phyloP scores from a whole-genome alignment of 2,113 vertebrate species.

The Terrapene triunguis region DNA sequence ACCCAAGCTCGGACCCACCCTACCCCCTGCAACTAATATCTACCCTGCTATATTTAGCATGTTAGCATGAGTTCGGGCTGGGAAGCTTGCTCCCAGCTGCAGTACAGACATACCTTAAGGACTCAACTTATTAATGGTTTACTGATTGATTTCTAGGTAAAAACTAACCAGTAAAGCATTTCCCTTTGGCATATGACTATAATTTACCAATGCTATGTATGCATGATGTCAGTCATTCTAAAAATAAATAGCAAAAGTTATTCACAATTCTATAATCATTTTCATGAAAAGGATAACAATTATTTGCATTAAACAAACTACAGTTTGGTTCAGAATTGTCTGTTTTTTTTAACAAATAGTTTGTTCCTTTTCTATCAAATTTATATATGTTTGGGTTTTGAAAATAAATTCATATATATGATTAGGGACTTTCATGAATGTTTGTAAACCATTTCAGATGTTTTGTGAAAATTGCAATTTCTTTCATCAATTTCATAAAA shows the following conservation, averaged over 20 bases:
- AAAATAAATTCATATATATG: not conserved
- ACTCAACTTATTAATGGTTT: not conserved
- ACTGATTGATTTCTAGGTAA: not conserved
- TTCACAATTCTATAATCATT: not conserved
- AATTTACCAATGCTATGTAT: fast-evolving
- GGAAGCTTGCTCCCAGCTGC: not conserved
- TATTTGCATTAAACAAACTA: not conserved
- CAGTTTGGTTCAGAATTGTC: not conserved
- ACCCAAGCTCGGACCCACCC: not conserved
- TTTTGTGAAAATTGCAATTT: not conserved
- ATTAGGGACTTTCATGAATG: not conserved
- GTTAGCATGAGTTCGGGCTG: not conserved
- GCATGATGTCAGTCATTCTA: not conserved
- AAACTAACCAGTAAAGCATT: not conserved
- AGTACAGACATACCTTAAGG: not conserved
- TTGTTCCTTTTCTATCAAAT: not conserved
- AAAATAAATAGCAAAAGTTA: not conserved
- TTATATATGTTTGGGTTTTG: not conserved
- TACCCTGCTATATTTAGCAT: not conserved
- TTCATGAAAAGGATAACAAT: not conserved
- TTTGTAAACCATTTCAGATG: not conserved
- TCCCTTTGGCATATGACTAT: not conserved
- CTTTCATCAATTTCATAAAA: not conserved
- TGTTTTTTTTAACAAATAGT: not conserved
- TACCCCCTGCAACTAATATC: not conserved